Base-by-base conservation (phyloP, 2,113 vertebrate species). In the Syngnathus floridae region DNA sequence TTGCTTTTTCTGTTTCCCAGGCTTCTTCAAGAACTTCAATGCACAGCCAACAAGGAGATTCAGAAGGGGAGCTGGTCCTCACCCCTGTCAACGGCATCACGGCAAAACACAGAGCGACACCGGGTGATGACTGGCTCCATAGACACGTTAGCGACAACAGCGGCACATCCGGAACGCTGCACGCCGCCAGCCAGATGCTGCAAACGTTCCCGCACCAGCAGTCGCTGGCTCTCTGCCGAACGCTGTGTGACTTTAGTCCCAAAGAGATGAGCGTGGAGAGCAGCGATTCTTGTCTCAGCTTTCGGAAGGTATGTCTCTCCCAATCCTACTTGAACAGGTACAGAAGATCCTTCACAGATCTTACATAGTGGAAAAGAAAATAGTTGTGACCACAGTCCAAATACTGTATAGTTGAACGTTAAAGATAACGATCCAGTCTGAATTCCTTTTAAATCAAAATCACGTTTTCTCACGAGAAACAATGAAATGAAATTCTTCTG, bases 101-200 rank as follows among this genome's bases (percentile, higher is more conserved):
- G 43, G 84, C 86, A 49, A 92, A 90, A 37, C 90, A 86, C 56
- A 92, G 91, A 83, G 86, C 90, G 71, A 35, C 26, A 35, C 6
- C 1, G 26, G 92, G 94, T 1, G 92, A 94, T 59, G 90, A 90
- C 70, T 92, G 92, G 92, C 91, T 88, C 67, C 83, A 92, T 31
- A 91, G 91, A 4, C 92, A 94, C 64, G 3, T 7, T 5, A 40
- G 85, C 43, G 91, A 93, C 19, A 89, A 91, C 0, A 48, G 67
- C 74, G 84, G 83, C 1, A 90, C 88, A 0, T 78, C 91, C 70
- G 88, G 84, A 77, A 83, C 84, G 0, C 89, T 90, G 66, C 90
- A 93, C 52, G 83, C 92, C 17, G 82, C 90, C 82, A 87, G 90
- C 76, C 90, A 91, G 22, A 84, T 87, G 51, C 88, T 72, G 64